Percentiles rank a stretch among this genome's conserved stretches.
phyloP scores from a whole-genome alignment of 2,888 invertebrate species.

The Keiferia lycopersicella region DNA sequence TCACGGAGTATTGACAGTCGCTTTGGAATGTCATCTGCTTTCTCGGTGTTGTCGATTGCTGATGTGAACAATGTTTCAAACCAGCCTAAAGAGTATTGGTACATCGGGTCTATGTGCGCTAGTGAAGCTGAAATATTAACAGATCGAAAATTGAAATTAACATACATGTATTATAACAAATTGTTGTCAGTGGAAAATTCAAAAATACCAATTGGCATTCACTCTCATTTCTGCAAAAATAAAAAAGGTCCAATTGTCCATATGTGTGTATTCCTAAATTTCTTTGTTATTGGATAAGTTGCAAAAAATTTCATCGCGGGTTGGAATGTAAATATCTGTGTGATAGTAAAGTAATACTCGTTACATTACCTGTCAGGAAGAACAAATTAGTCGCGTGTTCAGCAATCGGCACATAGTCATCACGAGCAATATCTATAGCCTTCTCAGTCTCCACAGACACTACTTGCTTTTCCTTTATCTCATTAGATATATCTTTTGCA shows the following conservation, averaged over 20 bases:
- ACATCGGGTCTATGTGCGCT: conserved; percentile 97
- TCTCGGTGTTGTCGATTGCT: conserved; percentile 93
- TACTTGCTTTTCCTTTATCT: conserved; percentile 94
- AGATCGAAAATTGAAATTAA: neutral
- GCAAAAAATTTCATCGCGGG: no score
- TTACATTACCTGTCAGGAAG: conserved; percentile 88
- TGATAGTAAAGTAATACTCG: no score
- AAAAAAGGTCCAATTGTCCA: no score
- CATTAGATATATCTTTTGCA: conserved; percentile 93
- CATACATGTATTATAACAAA: no score
- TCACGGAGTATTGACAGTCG: conserved; percentile 88
- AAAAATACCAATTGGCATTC: no score
- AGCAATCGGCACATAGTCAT: conserved; percentile 95
- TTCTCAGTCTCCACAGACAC: conserved; percentile 94
- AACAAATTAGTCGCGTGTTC: conserved; percentile 94
- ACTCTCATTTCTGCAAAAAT: no score
- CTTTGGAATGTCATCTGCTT: conserved; percentile 88
- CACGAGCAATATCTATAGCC: conserved; percentile 92
- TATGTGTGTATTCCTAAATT: no score
- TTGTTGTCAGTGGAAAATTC: no score
- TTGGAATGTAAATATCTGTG: no score
- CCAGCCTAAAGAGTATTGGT: conserved; percentile 97
- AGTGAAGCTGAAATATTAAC: conserved; percentile 83
- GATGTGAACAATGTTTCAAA: conserved; percentile 93
- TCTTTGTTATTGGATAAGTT: no score